phyloP scores from a whole-genome alignment of 2,797 vertebrate species.

The Lophotriccus pileatus region DNA sequence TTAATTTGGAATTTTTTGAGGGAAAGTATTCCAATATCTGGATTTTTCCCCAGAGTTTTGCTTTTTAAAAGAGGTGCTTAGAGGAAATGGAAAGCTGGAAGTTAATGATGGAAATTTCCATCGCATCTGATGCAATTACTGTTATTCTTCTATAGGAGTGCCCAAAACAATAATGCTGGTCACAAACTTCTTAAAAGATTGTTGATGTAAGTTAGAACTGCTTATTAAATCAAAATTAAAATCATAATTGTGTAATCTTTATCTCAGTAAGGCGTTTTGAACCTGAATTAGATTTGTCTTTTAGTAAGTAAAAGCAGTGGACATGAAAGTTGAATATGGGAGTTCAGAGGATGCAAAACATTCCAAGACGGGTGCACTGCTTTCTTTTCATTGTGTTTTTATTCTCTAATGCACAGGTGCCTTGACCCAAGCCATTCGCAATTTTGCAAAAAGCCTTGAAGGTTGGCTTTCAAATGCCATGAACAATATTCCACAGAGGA shows the following conservation, averaged over 20 bases:
- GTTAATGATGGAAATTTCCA: neutral
- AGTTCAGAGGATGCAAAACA: neutral
- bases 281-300: neutral
- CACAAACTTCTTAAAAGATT: slow-evolving; percentile 11
- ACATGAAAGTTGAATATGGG: neutral
- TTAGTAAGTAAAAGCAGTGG: neutral
- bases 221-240: neutral
- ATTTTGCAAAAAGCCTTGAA: slow-evolving; percentile 89
- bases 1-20: neutral
- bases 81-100: neutral
- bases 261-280: neutral
- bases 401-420: slow-evolving; percentile 75
- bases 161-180: slow-evolving; percentile 13
- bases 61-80: neutral
- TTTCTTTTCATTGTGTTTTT: slow-evolving; percentile 65
- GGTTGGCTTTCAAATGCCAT: slow-evolving; percentile 86
- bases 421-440: slow-evolving; percentile 88
- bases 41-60: neutral
- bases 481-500: slow-evolving; percentile 87
- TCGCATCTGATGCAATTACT: neutral
- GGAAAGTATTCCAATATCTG: neutral
- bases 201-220: neutral
- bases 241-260: neutral
- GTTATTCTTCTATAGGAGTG: neutral
- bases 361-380: neutral